Base-by-base conservation (phyloP, 2,797 vertebrate species). In the Phoeniculus purpureus region DNA sequence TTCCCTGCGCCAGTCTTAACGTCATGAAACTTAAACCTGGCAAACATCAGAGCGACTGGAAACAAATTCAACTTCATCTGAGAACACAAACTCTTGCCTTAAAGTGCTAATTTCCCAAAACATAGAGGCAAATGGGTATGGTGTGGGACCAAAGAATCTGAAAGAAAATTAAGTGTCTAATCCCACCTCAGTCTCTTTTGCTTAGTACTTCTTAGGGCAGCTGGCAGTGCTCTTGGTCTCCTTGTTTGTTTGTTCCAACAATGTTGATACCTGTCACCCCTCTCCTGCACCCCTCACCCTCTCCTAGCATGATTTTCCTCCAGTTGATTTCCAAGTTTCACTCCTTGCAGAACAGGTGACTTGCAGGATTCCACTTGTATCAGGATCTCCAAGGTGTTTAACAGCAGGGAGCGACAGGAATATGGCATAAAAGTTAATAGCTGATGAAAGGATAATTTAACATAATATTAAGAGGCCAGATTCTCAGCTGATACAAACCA, bases 11-110 rank as follows among this genome's bases (percentile, higher is more conserved):
- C 12, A 68, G 61, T n/a, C 15, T 45, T 48, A 45, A 82, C 31
- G 52, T 47, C 68, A 59, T 93, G 82, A 93, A 93, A 87, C 67
- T 93, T 82, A 93, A 92, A 87, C 67, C 56, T 56, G 81, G 75
- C 75, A 84, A 88, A 79, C 55, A 27, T 79, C 79, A 77, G 47
- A 80, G 34, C 8, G 68, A 58, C 58, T 92, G 75, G 43, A 90
- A 94, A 56, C 18, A 74, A 82, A 71, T 32, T 61, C 72, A 76
- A 13, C 65, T 51, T 64, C 76, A 60, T 65, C 81, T 94, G 84
- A 72, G 77, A 92, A 79, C 34, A 16, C 12, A 79, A 20, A 31
- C 32, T 65, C 65, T 65, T 58, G n/a, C 40, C 66, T 67, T 61
- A 26, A 65, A 58, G 61, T 31, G 54, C 16, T 51, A 3, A 87